Evolutionary conservation across 2,797 vertebrate genomes (phyloP).

Genomic region (Rhodeus uyekii): DNA sequence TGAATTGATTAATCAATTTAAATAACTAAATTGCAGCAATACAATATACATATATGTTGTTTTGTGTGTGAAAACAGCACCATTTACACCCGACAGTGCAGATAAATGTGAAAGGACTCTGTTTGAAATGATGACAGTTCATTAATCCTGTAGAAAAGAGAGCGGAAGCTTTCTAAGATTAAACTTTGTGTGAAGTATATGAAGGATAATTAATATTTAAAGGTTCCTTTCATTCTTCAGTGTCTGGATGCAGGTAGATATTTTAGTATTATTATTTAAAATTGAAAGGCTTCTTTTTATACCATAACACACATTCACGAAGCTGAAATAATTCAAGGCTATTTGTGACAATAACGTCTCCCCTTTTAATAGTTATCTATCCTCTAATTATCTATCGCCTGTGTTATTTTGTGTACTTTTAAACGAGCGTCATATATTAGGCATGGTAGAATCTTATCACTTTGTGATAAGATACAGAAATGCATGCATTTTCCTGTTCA

Average conservation of each 20-base stretch:
- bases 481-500: neutral
- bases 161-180: neutral
- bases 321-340: neutral
- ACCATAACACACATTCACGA: neutral
- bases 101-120: neutral
- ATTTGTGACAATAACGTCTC: neutral
- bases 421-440: neutral
- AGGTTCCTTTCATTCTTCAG: neutral
- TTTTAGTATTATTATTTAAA: too few species aligned
- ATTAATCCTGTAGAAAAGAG: conserved; percentile 3
- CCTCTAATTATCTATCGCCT: neutral
- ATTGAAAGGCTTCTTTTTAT: neutral
- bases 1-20: neutral
- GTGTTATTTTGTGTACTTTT: neutral
- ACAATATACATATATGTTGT: neutral
- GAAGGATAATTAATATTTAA: neutral
- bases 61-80: neutral
- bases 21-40: neutral
- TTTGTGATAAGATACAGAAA: neutral
- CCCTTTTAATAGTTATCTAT: neutral
- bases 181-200: neutral
- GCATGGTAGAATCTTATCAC: neutral
- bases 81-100: neutral
- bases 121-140: neutral
- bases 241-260: neutral